Conservation (phyloP, 2,797 vertebrate species). For the Channallabes apus region DNA sequence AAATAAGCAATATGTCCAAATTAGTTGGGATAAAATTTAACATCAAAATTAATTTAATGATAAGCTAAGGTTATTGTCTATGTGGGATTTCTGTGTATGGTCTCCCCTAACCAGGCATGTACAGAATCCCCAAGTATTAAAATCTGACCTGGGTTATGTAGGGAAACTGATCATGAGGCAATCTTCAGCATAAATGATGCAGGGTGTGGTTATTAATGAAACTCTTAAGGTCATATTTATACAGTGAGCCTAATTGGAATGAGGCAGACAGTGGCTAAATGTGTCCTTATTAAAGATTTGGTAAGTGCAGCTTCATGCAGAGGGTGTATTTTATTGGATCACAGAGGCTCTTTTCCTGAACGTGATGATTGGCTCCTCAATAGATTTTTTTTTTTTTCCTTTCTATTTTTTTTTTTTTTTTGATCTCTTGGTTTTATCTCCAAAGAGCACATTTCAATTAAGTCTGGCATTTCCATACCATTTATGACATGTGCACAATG, state of each 20-base stretch:
- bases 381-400: neutral
- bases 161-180: neutral
- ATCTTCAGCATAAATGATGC: neutral
- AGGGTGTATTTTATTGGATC: neutral
- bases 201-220: neutral
- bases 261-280: neutral
- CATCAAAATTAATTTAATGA: neutral
- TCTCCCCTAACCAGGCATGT: neutral
- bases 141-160: neutral
- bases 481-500: neutral
- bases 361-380: neutral
- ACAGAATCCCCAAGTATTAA: neutral
- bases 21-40: neutral
- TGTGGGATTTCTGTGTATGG: neutral
- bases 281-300: neutral
- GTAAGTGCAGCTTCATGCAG: neutral
- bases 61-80: neutral
- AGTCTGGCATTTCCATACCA: neutral
- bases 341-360: neutral
- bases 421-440: neutral
- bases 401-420: neutral
- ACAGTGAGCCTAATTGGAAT: neutral
- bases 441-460: neutral
- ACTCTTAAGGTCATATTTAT: neutral
- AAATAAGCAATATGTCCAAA: neutral